These are phyloP conservation scores for Esox niger DNA, from an alignment of 2,113 vertebrate genomes.

Conservation along the genomic window DNA sequence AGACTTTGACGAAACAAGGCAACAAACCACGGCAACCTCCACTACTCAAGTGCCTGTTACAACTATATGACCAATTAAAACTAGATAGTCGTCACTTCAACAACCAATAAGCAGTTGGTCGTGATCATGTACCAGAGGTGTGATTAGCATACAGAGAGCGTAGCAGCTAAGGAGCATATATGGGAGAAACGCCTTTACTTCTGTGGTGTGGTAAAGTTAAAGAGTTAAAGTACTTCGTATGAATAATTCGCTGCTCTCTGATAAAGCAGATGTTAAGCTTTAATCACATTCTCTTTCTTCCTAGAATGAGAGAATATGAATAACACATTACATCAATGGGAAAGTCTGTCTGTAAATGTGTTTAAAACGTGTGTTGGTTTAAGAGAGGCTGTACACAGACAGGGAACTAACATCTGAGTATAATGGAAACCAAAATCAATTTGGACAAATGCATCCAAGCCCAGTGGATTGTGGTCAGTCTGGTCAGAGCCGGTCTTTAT, in stretches of 20 bases:
- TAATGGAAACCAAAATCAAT: slow-evolving; percentile 40
- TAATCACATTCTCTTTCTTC: neutral
- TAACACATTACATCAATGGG: too few species aligned
- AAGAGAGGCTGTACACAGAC: slow-evolving; percentile 3
- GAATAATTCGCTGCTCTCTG: slow-evolving; percentile 12
- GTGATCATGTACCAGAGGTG: neutral
- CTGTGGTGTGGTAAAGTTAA: neutral
- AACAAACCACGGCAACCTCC: too few species aligned
- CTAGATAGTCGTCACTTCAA: too few species aligned
- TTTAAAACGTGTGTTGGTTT: too few species aligned
- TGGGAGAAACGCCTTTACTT: neutral
- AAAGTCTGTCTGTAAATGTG: too few species aligned
- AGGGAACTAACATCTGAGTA: slow-evolving; percentile 29
- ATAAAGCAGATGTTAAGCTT: neutral
- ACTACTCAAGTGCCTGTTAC: too few species aligned
- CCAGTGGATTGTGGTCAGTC: slow-evolving; percentile 28
- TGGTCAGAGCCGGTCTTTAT: neutral
- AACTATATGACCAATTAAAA: too few species aligned
- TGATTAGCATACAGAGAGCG: neutral
- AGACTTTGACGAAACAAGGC: too few species aligned
- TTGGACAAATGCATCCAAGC: slow-evolving; percentile 19
- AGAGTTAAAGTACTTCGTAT: slow-evolving; percentile 33
- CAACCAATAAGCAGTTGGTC: too few species aligned
- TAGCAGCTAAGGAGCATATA: neutral
- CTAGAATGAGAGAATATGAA: neutral